These are phyloP conservation scores for Cerastis rubricosa DNA, from an alignment of 2,888 invertebrate species.

Conservation along the genomic window DNA sequence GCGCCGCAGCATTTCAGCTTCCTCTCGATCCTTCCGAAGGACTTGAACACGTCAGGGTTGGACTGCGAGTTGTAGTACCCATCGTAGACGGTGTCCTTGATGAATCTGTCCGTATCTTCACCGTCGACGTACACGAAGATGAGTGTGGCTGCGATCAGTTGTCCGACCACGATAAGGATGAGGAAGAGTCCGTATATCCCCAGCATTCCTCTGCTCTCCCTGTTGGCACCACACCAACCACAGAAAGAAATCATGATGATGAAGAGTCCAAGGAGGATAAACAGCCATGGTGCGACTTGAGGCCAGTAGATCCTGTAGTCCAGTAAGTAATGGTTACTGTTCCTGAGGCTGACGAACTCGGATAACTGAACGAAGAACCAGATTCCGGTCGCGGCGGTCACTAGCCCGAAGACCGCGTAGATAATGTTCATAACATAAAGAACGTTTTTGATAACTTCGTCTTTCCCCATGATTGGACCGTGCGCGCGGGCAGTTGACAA, in stretches of 20 bases:
- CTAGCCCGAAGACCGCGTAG: slow-evolving; percentile 86
- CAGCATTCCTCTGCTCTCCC: slow-evolving; percentile 84
- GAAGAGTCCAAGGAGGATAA: slow-evolving; percentile 84
- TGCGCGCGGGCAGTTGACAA: slow-evolving; percentile 77
- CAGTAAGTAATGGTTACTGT: slow-evolving; percentile 86
- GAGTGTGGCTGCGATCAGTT: slow-evolving; percentile 83
- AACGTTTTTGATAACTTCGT: slow-evolving; percentile 84
- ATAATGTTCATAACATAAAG: slow-evolving; percentile 85
- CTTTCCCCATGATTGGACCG: slow-evolving; percentile 85
- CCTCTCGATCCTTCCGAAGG: slow-evolving; percentile 86
- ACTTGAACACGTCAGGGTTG: slow-evolving; percentile 85
- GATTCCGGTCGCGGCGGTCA: slow-evolving; percentile 86
- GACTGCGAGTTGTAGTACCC: slow-evolving; percentile 88
- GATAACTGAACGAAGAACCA: slow-evolving; percentile 89
- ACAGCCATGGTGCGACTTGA: slow-evolving; percentile 88
- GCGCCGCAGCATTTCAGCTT: slow-evolving; percentile 87
- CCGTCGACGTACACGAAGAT: slow-evolving; percentile 88
- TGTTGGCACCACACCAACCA: slow-evolving; percentile 85
- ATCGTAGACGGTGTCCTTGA: slow-evolving; percentile 88
- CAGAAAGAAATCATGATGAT: slow-evolving; percentile 86
- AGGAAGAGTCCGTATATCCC: slow-evolving; percentile 85
- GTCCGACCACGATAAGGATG: slow-evolving; percentile 81
- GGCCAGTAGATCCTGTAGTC: slow-evolving; percentile 89
- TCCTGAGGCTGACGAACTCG: slow-evolving; percentile 85
- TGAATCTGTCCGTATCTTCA: slow-evolving; percentile 86